phyloP scores from a whole-genome alignment of 2,113 vertebrate genomes.

The Pluvianellus socialis region DNA sequence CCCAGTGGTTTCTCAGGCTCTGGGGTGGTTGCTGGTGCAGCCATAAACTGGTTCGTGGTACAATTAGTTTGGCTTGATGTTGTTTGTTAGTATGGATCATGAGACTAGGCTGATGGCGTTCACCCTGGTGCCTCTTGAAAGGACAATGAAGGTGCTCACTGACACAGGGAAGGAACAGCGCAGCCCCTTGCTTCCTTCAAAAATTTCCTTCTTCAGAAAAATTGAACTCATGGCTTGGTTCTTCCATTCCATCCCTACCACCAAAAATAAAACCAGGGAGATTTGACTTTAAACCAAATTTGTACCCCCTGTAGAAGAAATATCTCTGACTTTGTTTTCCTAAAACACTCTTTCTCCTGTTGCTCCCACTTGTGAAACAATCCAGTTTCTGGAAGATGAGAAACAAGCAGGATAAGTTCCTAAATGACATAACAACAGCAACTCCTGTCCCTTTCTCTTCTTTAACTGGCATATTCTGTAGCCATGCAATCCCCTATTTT shows the following conservation, averaged over 20 bases:
- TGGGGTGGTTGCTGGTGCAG: not conserved
- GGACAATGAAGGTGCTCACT: not conserved
- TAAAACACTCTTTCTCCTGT: not conserved
- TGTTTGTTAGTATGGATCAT: not conserved
- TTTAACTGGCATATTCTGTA: not conserved
- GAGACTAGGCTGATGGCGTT: not conserved
- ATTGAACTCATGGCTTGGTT: not conserved
- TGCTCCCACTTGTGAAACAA: not conserved
- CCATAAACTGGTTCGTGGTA: not conserved
- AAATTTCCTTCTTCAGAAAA: not conserved
- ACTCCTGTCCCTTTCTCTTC: not conserved
- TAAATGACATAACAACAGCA: not conserved
- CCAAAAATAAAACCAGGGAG: not conserved
- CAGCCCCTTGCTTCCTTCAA: not conserved
- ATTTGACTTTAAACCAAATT: not conserved
- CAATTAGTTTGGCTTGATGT: not conserved
- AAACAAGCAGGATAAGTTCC: not conserved
- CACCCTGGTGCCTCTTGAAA: not conserved
- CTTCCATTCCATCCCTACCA: not conserved
- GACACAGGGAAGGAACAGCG: not conserved
- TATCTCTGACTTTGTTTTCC: not conserved
- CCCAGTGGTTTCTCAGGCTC: not conserved
- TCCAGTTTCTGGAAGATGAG: not conserved
- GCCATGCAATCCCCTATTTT: not conserved
- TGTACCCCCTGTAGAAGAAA: not conserved